phyloP scores from a whole-genome alignment of 2,797 vertebrate species.

The Toxotes lorentzi region DNA sequence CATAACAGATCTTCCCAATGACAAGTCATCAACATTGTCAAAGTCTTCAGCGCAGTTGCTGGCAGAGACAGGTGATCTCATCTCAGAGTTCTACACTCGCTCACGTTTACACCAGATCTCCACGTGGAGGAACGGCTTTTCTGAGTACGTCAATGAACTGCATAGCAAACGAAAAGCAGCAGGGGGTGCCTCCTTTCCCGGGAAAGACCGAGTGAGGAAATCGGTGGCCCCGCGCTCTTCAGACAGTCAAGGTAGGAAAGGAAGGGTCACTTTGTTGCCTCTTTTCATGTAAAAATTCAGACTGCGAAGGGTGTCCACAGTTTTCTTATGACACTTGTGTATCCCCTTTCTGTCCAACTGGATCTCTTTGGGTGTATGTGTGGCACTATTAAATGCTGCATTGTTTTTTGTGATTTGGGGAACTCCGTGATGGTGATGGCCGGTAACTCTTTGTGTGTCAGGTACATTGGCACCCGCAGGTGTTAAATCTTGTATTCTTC shows the following conservation, averaged over 20 bases:
- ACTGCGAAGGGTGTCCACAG: neutral
- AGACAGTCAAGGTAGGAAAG: slow-evolving; percentile 56
- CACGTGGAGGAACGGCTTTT: slow-evolving; percentile 94
- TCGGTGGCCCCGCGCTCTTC: slow-evolving; percentile 79
- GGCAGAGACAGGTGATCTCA: slow-evolving; percentile 85
- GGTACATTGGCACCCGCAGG: slow-evolving; percentile 46
- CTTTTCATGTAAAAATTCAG: neutral
- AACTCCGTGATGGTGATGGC: neutral
- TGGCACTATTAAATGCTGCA: neutral
- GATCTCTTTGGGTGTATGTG: neutral
- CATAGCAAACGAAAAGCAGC: slow-evolving; percentile 85
- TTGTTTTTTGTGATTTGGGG: slow-evolving; percentile 8
- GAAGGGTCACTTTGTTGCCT: neutral
- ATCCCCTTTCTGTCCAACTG: neutral
- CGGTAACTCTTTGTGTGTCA: slow-evolving; percentile 43
- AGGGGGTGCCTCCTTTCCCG: slow-evolving; percentile 87
- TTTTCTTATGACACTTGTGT: neutral
- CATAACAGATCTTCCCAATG: slow-evolving; percentile 33
- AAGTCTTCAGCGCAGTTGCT: slow-evolving; percentile 72
- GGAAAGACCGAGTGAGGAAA: slow-evolving; percentile 94
- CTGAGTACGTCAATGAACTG: slow-evolving; percentile 94
- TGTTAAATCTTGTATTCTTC: slow-evolving; percentile 93
- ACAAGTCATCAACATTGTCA: slow-evolving; percentile 32
- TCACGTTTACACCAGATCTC: slow-evolving; percentile 98
- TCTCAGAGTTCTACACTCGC: slow-evolving; percentile 95